Percentiles rank a stretch among this genome's conserved stretches.
Evolutionary conservation across 2,113 vertebrate species (phyloP).

Genomic region (Oreocharis arfaki): DNA sequence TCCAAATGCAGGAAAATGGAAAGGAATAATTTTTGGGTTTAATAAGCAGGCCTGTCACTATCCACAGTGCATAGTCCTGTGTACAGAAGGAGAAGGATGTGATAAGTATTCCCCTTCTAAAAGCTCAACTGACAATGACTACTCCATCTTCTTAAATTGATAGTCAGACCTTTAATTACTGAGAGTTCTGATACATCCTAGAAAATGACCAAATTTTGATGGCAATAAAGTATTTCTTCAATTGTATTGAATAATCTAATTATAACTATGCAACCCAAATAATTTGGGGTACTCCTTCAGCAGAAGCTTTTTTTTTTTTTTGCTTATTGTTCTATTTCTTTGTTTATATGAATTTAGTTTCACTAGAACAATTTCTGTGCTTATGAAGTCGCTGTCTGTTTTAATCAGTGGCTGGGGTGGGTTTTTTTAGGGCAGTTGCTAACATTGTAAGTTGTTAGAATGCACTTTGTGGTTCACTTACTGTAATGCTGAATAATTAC

Average conservation of each 20-base stretch:
- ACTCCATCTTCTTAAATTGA: background rate
- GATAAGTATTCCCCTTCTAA: background rate
- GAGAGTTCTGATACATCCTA: background rate
- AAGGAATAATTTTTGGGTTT: background rate
- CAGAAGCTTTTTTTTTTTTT: background rate
- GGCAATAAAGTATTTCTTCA: background rate
- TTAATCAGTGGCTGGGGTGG: background rate
- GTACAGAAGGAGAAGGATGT: background rate
- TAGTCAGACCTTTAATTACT: background rate
- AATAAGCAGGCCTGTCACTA: background rate
- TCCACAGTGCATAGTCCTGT: background rate
- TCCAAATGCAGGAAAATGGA: background rate
- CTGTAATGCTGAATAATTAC: background rate
- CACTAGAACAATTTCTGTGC: background rate
- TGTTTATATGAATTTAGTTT: background rate
- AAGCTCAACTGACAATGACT: background rate
- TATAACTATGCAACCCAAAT: background rate
- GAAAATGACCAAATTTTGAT: background rate
- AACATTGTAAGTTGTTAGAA: background rate
- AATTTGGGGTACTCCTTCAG: background rate
- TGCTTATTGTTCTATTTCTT: background rate
- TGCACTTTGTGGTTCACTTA: background rate
- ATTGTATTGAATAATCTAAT: background rate
- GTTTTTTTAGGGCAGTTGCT: background rate
- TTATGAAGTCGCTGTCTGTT: background rate